Evolutionary conservation across 2,888 invertebrate genomes (phyloP).

Genomic region (Tipula vernalis): DNA sequence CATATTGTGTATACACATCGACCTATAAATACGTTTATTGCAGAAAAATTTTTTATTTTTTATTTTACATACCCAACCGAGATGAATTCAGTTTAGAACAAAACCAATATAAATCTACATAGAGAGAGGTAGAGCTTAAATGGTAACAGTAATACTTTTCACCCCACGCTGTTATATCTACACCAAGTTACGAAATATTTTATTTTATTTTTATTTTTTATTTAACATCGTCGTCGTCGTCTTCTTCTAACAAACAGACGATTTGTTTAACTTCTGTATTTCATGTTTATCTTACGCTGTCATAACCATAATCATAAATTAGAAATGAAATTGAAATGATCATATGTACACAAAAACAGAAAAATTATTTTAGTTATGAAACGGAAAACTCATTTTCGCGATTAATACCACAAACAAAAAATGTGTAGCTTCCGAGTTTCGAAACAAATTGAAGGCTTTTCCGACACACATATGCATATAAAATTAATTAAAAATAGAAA

Average conservation of each 20-base stretch:
- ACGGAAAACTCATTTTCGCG: background rate
- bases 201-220: background rate
- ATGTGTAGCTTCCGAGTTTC: background rate
- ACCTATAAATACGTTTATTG: too few species aligned
- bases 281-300: background rate
- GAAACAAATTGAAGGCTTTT: background rate
- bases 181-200: background rate
- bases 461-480: background rate
- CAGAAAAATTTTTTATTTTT: background rate
- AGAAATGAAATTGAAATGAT: background rate
- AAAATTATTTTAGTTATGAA: background rate
- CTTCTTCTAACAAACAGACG: background rate
- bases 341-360: background rate
- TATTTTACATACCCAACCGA: background rate
- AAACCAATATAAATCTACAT: background rate
- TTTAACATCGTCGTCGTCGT: background rate
- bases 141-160: background rate
- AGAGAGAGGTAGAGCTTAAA: background rate
- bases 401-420: background rate
- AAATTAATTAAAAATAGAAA: background rate
- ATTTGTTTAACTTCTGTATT: background rate
- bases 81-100: background rate
- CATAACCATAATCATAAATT: background rate
- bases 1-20: too few species aligned
- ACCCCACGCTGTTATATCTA: background rate